phyloP scores from a whole-genome alignment of 2,888 invertebrate genomes.

The Gryllus longicercus region DNA sequence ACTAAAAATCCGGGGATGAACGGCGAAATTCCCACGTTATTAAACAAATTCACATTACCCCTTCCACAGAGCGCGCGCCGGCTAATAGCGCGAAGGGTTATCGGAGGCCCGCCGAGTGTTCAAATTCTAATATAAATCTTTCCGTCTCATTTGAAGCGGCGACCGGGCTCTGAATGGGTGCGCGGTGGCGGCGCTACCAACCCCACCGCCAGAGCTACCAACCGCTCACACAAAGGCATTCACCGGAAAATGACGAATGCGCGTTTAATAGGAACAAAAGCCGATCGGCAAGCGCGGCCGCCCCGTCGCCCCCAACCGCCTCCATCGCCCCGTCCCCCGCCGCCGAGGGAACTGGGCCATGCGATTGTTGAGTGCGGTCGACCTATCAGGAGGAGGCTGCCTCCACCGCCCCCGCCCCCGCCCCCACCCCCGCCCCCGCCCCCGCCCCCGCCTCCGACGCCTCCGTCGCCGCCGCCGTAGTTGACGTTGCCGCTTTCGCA shows the following conservation, averaged over 20 bases:
- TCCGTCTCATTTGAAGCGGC: conserved; percentile 35
- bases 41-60: conserved; percentile 23
- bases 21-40: conserved; percentile 19
- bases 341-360: background rate
- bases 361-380: background rate
- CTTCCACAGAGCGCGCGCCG: background rate
- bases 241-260: conserved; percentile 46
- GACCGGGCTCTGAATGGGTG: conserved; percentile 11
- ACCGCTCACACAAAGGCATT: conserved; percentile 19
- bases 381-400: background rate
- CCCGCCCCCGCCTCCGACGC: background rate
- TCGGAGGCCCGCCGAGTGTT: background rate
- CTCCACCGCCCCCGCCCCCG: background rate
- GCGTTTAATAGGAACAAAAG: conserved; percentile 46
- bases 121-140: conserved; percentile 34
- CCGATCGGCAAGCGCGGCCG: conserved; percentile 43
- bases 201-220: background rate
- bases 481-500: too few relatives aligned
- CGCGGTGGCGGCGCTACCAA: background rate
- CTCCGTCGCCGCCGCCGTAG: too few relatives aligned
- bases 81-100: background rate
- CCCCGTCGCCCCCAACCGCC: background rate
- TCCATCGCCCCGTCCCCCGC: too few relatives aligned
- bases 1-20: conserved; percentile 2
- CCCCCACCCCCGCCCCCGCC: background rate